phyloP scores from a whole-genome alignment of 30 jellyfish, hydroid and myxozoan genomes.

The Phacellophora camtschatica region DNA sequence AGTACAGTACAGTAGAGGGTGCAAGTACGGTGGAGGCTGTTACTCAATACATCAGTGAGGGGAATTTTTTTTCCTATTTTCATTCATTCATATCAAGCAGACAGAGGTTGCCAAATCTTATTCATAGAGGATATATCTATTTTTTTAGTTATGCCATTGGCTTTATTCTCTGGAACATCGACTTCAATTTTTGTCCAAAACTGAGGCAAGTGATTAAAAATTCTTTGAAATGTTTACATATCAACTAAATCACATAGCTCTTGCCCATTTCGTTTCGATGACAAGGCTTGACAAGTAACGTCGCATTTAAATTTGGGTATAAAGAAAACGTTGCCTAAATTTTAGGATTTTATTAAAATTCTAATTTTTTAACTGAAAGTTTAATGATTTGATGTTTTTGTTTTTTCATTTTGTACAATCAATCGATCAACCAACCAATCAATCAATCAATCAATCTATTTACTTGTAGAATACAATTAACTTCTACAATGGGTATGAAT shows the following conservation, averaged over 20 bases:
- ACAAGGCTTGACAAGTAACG: neutral
- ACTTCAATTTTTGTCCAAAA: conserved; percentile 80
- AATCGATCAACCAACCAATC: no score
- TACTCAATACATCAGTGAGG: no score
- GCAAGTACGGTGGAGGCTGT: no score
- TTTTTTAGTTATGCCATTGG: conserved; percentile 80
- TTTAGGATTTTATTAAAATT: no score
- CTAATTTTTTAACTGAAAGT: neutral
- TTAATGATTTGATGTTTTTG: neutral
- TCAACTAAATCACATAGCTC: neutral
- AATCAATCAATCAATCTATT: no score
- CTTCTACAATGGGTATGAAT: no score
- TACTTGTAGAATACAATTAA: no score
- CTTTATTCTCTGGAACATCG: conserved; percentile 92
- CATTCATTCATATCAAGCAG: no score
- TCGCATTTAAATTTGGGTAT: neutral
- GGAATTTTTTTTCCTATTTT: no score
- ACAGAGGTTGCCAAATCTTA: neutral
- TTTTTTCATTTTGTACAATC: no score
- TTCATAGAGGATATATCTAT: no score
- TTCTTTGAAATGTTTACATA: neutral
- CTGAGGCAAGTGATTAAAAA: conserved; percentile 52
- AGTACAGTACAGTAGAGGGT: no score
- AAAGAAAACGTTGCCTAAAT: neutral
- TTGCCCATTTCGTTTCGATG: neutral